Percentiles rank a stretch among this genome's conserved stretches.
These are phyloP conservation scores for Erebia palarica DNA, from an alignment of 2,888 invertebrate species.

Conservation along the genomic window DNA sequence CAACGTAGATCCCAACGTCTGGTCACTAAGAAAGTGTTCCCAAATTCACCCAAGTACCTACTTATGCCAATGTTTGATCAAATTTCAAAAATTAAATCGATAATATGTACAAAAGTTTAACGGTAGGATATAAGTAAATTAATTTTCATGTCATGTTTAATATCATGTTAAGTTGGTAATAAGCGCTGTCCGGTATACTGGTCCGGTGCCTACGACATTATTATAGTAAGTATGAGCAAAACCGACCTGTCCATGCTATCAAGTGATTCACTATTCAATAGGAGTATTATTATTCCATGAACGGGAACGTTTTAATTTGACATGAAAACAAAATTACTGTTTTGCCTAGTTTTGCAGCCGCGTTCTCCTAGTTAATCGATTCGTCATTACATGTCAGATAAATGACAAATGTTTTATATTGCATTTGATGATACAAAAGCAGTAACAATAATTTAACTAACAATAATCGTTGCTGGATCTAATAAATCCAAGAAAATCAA, in stretches of 20 bases:
- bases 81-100: too few species aligned
- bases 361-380: slow-evolving; percentile 14
- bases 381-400: slow-evolving; percentile 19
- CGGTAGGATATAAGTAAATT: not conserved
- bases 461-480: too few species aligned
- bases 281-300: slow-evolving; percentile 14
- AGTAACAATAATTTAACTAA: too few species aligned
- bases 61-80: too few species aligned
- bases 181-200: not conserved
- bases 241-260: not conserved
- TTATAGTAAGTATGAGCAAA: not conserved
- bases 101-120: too few species aligned
- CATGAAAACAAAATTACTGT: slow-evolving; percentile 27
- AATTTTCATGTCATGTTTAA: not conserved
- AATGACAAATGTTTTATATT: not conserved
- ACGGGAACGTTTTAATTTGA: slow-evolving; percentile 25
- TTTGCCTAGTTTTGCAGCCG: slow-evolving; percentile 27
- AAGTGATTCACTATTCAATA: slow-evolving; percentile 12
- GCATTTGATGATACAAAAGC: too few species aligned
- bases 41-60: too few species aligned
- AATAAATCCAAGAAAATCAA: too few species aligned
- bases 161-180: not conserved
- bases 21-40: too few species aligned
- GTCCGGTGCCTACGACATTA: not conserved
- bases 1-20: too few species aligned